Evolutionary conservation across 2,113 vertebrate species (phyloP), one percentile per base, ranked within the genome.

Genomic region (Himantopus leucocephalus): DNA sequence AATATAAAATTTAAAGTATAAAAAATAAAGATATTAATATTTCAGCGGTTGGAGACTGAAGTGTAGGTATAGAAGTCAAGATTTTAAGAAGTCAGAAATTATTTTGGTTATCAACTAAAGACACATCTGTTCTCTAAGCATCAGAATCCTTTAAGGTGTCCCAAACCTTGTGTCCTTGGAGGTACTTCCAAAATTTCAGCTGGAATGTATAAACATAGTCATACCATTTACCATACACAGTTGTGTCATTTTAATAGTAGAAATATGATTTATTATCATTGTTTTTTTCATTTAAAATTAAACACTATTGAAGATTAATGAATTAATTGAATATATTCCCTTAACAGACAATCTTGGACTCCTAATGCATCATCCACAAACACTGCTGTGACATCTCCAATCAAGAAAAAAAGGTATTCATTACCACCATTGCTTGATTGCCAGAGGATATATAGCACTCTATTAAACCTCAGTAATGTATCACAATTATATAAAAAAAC

Each of bases 351-450:
- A 5, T 83, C 92, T 48, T 91, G 94, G 43, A 68, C 91, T 91
- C 84, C 94, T 60, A 71, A 90, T 29, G 21, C 75, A 48, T 15
- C 50, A 66, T 32, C 43, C 15, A 19, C 60, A 64, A 81, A 74
- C 22, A 37, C 70, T 56, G 30, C 94, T 73, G 64, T 29, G 3
- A 88, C 92, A 35, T 92, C 96, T 64, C 97, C 98, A 35, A 90
- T 94, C 34, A 98, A 98, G 97, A 98, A 98, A 63, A 98, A 98
- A 94, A 98, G 98, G 98, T 98, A 98, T 6, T 72, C 5, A 5
- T 48, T 58, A 13, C 8, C 34, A 16, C 2, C 30, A 66, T 52
- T 14, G 6, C 48, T 78, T 93, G 48, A 3, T 45, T 50, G 60
- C 24, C 71, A 37, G 34, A 55, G 22, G n/a, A 62, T 41, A 16